Percentiles rank a stretch among this genome's conserved stretches.
These are phyloP conservation scores for Misgurnus mizolepis DNA, from an alignment of 2,113 vertebrate species.

Conservation along the genomic window DNA sequence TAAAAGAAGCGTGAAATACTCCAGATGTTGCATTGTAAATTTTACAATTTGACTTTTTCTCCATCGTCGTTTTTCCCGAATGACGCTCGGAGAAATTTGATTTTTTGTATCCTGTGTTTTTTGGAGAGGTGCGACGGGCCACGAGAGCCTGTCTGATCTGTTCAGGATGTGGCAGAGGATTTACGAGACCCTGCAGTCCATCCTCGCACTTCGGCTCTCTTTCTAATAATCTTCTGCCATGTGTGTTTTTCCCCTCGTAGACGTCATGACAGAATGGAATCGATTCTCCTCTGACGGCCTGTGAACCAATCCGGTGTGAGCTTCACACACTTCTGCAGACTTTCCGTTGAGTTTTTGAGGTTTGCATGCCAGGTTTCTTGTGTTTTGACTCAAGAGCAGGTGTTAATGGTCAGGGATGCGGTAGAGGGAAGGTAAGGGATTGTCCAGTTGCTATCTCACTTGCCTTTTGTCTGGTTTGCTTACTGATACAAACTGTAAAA, in stretches of 20 bases:
- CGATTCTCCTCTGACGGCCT: neutral
- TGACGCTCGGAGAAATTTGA: conserved; percentile 17
- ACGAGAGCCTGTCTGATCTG: conserved; percentile 32
- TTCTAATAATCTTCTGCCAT: conserved; percentile 20
- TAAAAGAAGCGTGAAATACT: conserved; percentile 38
- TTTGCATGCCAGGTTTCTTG: neutral
- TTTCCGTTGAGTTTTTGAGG: neutral
- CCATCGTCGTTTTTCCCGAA: conserved; percentile 8
- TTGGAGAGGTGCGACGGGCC: conserved; percentile 15
- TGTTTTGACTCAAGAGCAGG: conserved; percentile 5
- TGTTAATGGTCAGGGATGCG: neutral
- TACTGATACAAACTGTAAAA: too few species aligned
- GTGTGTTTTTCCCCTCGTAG: conserved; percentile 46
- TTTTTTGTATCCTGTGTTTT: conserved; percentile 43
- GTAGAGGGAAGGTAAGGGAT: neutral
- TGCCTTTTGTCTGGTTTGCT: too few species aligned
- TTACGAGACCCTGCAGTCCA: conserved; percentile 47
- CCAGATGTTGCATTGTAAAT: conserved; percentile 12
- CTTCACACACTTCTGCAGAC: conserved; percentile 5
- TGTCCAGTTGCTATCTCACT: neutral
- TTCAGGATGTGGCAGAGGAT: conserved; percentile 55
- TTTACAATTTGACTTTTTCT: conserved; percentile 9
- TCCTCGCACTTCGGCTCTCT: conserved; percentile 23
- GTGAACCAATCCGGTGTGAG: neutral
- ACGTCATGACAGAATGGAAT: conserved; percentile 33